Percentiles rank a stretch among this genome's conserved stretches.
These are phyloP conservation scores for Periplaneta americana DNA, from an alignment of 1,140 invertebrate species.

Conservation along the genomic window DNA sequence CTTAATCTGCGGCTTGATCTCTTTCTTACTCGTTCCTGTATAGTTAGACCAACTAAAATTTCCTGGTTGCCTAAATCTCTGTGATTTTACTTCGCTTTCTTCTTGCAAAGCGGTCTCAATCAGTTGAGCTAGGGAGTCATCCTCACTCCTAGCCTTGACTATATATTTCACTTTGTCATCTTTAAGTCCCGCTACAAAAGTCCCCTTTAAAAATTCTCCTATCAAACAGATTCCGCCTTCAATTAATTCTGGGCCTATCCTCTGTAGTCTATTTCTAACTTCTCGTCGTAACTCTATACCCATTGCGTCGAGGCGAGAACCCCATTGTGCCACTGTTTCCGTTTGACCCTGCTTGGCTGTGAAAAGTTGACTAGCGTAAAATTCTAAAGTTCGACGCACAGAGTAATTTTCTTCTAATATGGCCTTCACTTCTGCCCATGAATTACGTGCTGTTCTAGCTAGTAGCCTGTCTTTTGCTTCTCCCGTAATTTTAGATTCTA, in stretches of 20 bases:
- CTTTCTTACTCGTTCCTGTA: background rate
- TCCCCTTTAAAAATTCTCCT: slow-evolving; percentile 4
- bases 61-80: background rate
- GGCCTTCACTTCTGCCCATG: too few species aligned
- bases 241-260: background rate
- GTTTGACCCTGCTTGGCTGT: too few species aligned
- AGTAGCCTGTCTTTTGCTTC: too few species aligned
- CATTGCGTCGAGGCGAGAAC: background rate
- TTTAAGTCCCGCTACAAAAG: background rate
- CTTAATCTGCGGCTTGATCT: background rate
- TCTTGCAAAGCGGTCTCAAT: too few species aligned
- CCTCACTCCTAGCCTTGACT: too few species aligned
- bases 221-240: background rate
- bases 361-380: too few species aligned
- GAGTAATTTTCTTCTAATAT: too few species aligned
- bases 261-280: background rate
- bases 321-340: too few species aligned
- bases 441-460: too few species aligned
- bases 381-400: too few species aligned
- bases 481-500: too few species aligned
- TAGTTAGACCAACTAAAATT: background rate
- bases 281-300: background rate
- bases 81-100: background rate
- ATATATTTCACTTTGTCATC: slow-evolving; percentile 2
- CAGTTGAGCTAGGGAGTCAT: too few species aligned